These are phyloP conservation scores for Bucorvus abyssinicus DNA, from an alignment of 2,797 vertebrate genomes.

Conservation along the genomic window DNA sequence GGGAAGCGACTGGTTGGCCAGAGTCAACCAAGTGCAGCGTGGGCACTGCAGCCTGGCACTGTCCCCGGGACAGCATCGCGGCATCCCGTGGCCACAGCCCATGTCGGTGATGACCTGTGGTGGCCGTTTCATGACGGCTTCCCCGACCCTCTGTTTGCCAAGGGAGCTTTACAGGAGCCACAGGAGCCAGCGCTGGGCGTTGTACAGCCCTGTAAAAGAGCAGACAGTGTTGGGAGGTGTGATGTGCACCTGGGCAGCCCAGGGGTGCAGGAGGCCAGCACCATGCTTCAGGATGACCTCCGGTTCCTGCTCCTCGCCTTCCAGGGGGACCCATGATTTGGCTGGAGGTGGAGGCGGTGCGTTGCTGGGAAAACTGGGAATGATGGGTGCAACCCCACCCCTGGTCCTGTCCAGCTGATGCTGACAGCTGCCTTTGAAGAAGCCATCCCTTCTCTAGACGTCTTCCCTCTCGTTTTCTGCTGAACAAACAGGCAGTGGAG, in stretches of 20 bases:
- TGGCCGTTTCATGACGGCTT: neutral
- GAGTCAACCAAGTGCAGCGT: neutral
- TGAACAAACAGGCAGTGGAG: neutral
- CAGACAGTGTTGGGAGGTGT: accelerated
- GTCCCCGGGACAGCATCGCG: neutral
- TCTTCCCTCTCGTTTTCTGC: neutral
- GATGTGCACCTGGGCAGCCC: neutral
- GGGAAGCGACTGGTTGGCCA: neutral
- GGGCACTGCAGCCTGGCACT: neutral
- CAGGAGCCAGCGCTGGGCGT: neutral
- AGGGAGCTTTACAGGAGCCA: neutral
- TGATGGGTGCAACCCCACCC: accelerated
- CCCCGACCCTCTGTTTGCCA: neutral
- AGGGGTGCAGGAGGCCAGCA: neutral
- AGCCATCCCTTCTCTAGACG: neutral
- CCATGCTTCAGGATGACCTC: accelerated
- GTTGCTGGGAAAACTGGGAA: neutral
- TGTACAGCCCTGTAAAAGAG: neutral
- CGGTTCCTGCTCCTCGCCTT: neutral
- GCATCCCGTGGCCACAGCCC: neutral
- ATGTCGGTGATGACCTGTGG: neutral
- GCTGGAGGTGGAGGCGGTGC: neutral
- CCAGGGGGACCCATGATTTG: neutral
- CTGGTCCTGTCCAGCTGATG: neutral
- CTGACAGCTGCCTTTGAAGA: neutral